Evolutionary conservation across 1,140 invertebrate species (phyloP).

Genomic region (Meteorus sp.): DNA sequence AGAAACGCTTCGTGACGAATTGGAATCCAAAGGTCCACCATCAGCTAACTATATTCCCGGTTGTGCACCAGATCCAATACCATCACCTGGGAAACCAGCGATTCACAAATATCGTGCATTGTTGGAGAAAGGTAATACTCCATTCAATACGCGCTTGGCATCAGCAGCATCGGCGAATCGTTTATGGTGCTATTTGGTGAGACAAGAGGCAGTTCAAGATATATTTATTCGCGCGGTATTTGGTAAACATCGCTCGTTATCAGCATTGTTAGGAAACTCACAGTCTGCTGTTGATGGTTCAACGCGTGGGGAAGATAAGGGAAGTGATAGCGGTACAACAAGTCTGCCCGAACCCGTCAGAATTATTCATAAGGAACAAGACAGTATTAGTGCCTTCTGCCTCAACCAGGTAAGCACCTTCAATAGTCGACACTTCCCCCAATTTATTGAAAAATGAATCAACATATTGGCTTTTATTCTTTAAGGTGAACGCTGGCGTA

Average conservation of each 20-base stretch:
- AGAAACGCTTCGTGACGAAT: slow-evolving; percentile 74
- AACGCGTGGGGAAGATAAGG: slow-evolving; percentile 53
- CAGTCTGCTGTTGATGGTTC: slow-evolving; percentile 47
- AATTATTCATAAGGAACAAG: slow-evolving; percentile 98
- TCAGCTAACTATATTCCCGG: slow-evolving; percentile 82
- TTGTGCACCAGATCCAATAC: slow-evolving; percentile 61
- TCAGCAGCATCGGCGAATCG: slow-evolving; percentile 81
- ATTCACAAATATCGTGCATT: slow-evolving; percentile 92
- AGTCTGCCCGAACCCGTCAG: slow-evolving; percentile 79
- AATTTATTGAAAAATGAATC: no score
- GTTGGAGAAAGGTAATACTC: slow-evolving; percentile 91
- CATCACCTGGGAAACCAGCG: slow-evolving; percentile 77
- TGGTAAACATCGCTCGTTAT: slow-evolving; percentile 67
- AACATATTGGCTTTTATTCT: no score
- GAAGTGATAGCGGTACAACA: slow-evolving; percentile 57
- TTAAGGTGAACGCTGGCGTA: slow-evolving; percentile 75
- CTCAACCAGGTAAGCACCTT: slow-evolving; percentile 85
- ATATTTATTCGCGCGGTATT: slow-evolving; percentile 96
- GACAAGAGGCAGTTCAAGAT: slow-evolving; percentile 91
- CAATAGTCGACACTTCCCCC: no score
- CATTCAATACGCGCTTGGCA: slow-evolving; percentile 78
- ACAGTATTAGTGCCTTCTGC: slow-evolving; percentile 96
- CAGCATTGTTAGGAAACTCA: slow-evolving; percentile 54
- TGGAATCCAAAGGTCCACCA: slow-evolving; percentile 74
- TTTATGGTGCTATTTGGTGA: slow-evolving; percentile 91